phyloP scores from a whole-genome alignment of 2,888 invertebrate genomes.

The Tricholauxania praeusta region DNA sequence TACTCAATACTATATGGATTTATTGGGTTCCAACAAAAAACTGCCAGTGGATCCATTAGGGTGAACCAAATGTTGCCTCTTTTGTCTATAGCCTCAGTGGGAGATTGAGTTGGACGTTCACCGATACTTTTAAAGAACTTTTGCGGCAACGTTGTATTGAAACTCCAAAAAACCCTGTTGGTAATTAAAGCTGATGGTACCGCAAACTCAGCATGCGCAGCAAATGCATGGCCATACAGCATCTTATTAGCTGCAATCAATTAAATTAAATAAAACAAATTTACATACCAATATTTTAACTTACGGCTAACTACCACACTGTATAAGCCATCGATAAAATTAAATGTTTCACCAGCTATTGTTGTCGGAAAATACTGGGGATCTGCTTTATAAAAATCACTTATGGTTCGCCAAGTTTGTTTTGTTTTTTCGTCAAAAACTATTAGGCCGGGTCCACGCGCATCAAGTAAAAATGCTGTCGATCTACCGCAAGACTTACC shows the following conservation, averaged over 20 bases:
- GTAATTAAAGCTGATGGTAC: conserved; percentile 71
- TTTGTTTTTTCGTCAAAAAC: conserved; percentile 71
- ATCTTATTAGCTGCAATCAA: not conserved
- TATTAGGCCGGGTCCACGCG: conserved; percentile 71
- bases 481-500: conserved; percentile 69
- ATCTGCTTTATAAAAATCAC: conserved; percentile 72
- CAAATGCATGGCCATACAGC: conserved; percentile 66
- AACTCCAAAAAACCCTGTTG: conserved; percentile 68
- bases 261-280: too few species aligned
- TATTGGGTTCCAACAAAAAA: conserved; percentile 78
- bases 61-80: conserved; percentile 69
- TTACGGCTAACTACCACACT: conserved; percentile 1
- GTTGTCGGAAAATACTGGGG: conserved; percentile 71
- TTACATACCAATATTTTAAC: not conserved
- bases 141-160: conserved; percentile 44
- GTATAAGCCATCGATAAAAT: conserved; percentile 73
- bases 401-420: conserved; percentile 72
- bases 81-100: conserved; percentile 73
- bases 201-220: conserved; percentile 78
- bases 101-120: conserved; percentile 74
- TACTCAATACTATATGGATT: conserved; percentile 71
- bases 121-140: conserved; percentile 70
- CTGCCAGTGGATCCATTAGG: conserved; percentile 73
- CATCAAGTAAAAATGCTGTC: conserved; percentile 76
- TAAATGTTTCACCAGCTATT: conserved; percentile 72